Conservation (phyloP, 2,113 vertebrate species). For the Pavo muticus region DNA sequence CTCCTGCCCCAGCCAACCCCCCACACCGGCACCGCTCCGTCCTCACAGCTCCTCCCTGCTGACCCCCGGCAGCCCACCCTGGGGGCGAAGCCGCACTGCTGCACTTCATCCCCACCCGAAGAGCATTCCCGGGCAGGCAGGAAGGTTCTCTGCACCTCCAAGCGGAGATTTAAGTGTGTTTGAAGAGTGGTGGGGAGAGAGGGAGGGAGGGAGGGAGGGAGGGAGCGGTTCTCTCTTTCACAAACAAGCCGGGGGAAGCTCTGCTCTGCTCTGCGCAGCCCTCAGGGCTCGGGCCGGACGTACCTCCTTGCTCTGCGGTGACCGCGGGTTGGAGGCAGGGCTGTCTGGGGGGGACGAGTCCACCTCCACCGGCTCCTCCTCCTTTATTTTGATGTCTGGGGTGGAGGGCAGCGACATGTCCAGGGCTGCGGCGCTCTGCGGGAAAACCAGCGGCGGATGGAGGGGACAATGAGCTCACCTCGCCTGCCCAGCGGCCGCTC, state of each 20-base stretch:
- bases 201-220: neutral
- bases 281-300: neutral
- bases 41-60: neutral
- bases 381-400: slow-evolving; percentile 91
- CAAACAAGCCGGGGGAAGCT: neutral
- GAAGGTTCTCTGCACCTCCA: neutral
- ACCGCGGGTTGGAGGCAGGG: slow-evolving; percentile 81
- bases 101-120: rapidly evolving
- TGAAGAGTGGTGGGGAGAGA: neutral
- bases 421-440: slow-evolving; percentile 81
- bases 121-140: neutral
- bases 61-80: too few relatives aligned
- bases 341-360: slow-evolving; percentile 91
- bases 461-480: neutral
- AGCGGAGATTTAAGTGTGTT: rapidly evolving
- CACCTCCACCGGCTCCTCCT: slow-evolving; percentile 91
- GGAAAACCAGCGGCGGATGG: neutral
- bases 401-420: slow-evolving; percentile 92
- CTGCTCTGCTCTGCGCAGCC: too few relatives aligned
- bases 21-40: too few relatives aligned
- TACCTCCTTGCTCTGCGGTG: slow-evolving; percentile 73
- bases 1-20: neutral
- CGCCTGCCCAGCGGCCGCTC: neutral
- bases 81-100: neutral
- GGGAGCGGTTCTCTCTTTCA: too few relatives aligned